Conservation (phyloP, 2,888 invertebrate species). For the Germaria angustata region DNA sequence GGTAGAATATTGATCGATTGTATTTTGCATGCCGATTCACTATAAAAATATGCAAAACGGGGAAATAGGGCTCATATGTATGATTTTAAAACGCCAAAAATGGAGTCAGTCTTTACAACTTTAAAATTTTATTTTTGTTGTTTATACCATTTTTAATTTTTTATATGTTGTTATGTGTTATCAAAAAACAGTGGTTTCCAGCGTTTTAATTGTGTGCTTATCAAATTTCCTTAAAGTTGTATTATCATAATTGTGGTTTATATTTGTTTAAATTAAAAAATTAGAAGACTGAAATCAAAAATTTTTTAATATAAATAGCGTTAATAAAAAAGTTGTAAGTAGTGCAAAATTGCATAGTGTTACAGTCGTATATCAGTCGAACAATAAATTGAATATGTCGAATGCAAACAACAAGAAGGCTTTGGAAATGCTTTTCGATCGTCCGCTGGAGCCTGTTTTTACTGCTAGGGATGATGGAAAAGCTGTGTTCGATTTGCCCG, state of each 20-base stretch:
- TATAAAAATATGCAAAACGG: too few relatives aligned
- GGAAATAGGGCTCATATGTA: too few relatives aligned
- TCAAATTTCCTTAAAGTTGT: neutral
- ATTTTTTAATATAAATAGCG: constrained; percentile 21
- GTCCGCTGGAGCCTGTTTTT: constrained; percentile 78
- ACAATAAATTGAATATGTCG: constrained; percentile 63
- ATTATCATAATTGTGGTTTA: neutral
- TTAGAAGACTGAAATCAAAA: neutral
- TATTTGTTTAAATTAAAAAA: neutral
- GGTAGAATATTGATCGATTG: too few relatives aligned
- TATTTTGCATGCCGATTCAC: too few relatives aligned
- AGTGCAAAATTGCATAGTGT: neutral
- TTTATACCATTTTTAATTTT: too few relatives aligned
- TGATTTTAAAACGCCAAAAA: too few relatives aligned
- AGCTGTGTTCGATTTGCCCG: constrained; percentile 76
- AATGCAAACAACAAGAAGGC: constrained; percentile 71
- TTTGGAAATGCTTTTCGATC: constrained; percentile 76
- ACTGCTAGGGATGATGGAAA: constrained; percentile 77
- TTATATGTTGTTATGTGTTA: too few relatives aligned
- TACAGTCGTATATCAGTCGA: neutral
- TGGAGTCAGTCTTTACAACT: too few relatives aligned
- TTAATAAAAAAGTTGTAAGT: neutral
- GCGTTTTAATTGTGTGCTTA: neutral
- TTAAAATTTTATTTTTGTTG: too few relatives aligned
- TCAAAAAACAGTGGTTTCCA: too few relatives aligned